phyloP scores from a whole-genome alignment of 53 echinoderm and acorn worm genomes.

The Luidia sarsii region DNA sequence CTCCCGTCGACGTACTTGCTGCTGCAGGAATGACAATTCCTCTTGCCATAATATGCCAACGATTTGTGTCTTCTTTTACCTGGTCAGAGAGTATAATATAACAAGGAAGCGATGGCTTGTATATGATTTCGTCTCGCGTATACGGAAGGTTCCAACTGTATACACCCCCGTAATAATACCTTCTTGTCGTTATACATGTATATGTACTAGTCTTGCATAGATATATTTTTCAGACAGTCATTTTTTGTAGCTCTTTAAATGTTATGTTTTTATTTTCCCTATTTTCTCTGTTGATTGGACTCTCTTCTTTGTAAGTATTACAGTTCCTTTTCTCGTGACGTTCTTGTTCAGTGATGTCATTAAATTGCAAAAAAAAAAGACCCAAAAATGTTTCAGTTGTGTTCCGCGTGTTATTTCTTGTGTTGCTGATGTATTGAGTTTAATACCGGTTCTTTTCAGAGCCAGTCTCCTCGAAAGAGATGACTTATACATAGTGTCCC shows the following conservation, averaged over 20 bases:
- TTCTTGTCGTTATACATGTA: conserved; percentile 22
- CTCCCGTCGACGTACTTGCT: too few relatives aligned
- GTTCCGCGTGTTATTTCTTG: too few relatives aligned
- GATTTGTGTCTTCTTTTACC: not conserved
- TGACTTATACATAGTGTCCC: too few relatives aligned
- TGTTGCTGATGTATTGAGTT: too few relatives aligned
- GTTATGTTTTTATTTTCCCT: conserved; percentile 12
- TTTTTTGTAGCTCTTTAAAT: conserved; percentile 47
- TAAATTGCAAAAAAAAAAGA: conserved; percentile 49
- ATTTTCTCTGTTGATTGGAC: too few relatives aligned
- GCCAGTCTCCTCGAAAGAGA: too few relatives aligned
- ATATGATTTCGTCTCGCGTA: too few relatives aligned
- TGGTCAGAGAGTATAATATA: not conserved
- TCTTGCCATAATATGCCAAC: conserved; percentile 41
- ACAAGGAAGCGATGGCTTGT: too few relatives aligned
- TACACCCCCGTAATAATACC: too few relatives aligned
- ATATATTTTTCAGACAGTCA: conserved; percentile 48
- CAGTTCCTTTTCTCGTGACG: conserved; percentile 20
- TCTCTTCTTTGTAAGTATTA: conserved; percentile 46
- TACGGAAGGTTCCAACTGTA: too few relatives aligned
- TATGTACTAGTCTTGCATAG: conserved; percentile 57
- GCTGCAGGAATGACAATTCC: not conserved
- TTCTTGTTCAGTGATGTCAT: conserved; percentile 52
- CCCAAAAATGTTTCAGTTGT: too few relatives aligned
- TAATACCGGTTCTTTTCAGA: too few relatives aligned